A percentile compares a stretch with the other conserved stretches of the same genome.
Evolutionary conservation across 2,113 vertebrate genomes (phyloP).

Genomic region (Podilymbus podiceps): DNA sequence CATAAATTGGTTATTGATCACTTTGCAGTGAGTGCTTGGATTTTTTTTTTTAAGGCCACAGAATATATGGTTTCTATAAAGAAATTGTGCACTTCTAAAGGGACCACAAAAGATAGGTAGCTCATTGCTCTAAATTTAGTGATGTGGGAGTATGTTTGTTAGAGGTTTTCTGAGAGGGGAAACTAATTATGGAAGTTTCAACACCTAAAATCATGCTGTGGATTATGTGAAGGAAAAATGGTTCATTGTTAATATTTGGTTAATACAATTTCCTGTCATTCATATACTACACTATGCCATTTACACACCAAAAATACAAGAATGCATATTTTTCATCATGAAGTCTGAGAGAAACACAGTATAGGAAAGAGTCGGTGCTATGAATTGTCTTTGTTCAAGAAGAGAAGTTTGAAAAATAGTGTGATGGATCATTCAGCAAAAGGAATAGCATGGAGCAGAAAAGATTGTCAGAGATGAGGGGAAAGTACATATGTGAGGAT

Average conservation of each 20-base stretch:
- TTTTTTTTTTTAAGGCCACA: neutral
- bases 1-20: neutral
- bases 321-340: neutral
- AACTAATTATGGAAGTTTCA: neutral
- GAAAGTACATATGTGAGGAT: neutral
- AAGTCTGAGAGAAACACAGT: neutral
- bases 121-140: neutral
- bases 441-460: neutral
- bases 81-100: neutral
- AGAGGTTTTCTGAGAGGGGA: neutral
- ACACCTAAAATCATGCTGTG: neutral
- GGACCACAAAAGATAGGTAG: neutral
- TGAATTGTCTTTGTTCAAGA: neutral
- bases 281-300: neutral
- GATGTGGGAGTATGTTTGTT: neutral
- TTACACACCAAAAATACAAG: neutral
- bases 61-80: neutral
- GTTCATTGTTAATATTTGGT: neutral
- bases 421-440: neutral
- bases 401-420: neutral
- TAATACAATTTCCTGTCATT: neutral
- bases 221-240: neutral
- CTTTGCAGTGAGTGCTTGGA: neutral
- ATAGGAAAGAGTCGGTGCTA: neutral
- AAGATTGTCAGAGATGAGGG: neutral